phyloP scores from a whole-genome alignment of 2,797 vertebrate genomes.

The Hemibagrus guttatus region DNA sequence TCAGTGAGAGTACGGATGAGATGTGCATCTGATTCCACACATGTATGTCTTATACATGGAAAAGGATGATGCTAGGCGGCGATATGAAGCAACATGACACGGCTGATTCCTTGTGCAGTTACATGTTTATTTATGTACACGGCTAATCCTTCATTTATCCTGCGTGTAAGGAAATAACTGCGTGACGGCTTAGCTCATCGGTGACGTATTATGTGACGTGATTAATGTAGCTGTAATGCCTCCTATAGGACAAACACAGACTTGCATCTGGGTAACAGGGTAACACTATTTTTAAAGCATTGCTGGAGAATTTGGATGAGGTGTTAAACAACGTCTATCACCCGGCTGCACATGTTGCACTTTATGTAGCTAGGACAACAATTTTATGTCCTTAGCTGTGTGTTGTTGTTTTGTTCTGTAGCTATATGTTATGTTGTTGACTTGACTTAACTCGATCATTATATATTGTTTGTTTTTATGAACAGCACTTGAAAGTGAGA shows the following conservation, averaged over 20 bases:
- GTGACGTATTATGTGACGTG: neutral
- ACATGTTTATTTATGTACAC: neutral
- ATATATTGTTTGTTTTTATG: neutral
- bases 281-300: neutral
- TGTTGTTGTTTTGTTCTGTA: too few relatives aligned
- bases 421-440: too few relatives aligned
- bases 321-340: neutral
- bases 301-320: neutral
- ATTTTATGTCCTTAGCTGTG: too few relatives aligned
- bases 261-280: constrained; percentile 54
- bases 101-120: constrained; percentile 8
- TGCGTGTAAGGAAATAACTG: neutral
- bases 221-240: constrained; percentile 53
- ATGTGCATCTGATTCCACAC: neutral
- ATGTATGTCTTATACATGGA: constrained; percentile 1
- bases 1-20: neutral
- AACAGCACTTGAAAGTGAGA: neutral
- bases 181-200: neutral
- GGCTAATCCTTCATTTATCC: neutral
- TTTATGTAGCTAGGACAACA: too few relatives aligned
- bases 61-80: neutral
- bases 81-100: neutral
- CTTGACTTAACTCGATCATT: neutral
- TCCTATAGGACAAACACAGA: constrained; percentile 51
- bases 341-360: too few relatives aligned